These are phyloP conservation scores for Lepus timidus DNA, from an alignment of 2,113 vertebrate genomes.

Conservation along the genomic window DNA sequence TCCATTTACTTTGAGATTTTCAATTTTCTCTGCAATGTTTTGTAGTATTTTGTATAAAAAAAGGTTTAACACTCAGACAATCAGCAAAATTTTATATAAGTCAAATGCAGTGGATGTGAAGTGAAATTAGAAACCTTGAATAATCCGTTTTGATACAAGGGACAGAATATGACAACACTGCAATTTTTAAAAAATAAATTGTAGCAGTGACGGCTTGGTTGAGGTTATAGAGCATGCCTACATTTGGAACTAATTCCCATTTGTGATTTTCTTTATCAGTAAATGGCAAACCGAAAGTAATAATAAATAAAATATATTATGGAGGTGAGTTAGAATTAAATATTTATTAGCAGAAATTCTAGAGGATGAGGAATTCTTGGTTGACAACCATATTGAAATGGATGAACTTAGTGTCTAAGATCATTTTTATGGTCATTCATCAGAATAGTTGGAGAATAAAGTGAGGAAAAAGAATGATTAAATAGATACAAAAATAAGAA, in stretches of 20 bases:
- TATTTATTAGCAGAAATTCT: conserved; percentile 57
- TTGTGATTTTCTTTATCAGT: conserved; percentile 27
- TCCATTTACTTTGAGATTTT: conserved; percentile 8
- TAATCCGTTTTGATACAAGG: background rate
- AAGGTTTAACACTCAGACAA: background rate
- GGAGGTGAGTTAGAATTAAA: background rate
- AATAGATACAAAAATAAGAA: background rate
- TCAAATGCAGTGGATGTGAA: background rate
- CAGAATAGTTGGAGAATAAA: background rate
- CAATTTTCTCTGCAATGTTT: background rate
- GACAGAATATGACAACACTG: background rate
- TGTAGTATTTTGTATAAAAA: background rate
- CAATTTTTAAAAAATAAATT: background rate
- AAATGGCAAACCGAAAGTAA: background rate
- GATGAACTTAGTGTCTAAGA: background rate
- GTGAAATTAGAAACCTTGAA: background rate
- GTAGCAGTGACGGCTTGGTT: background rate
- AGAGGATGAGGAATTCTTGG: background rate
- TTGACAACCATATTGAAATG: background rate
- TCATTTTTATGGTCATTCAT: background rate
- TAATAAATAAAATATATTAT: conserved; percentile 27
- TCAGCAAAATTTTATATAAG: background rate
- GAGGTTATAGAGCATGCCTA: background rate
- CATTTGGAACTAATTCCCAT: conserved; percentile 39
- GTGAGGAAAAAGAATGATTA: conserved; percentile 11